phyloP scores from a whole-genome alignment of 2,888 invertebrate species.

The Ptychoptera albimana region DNA sequence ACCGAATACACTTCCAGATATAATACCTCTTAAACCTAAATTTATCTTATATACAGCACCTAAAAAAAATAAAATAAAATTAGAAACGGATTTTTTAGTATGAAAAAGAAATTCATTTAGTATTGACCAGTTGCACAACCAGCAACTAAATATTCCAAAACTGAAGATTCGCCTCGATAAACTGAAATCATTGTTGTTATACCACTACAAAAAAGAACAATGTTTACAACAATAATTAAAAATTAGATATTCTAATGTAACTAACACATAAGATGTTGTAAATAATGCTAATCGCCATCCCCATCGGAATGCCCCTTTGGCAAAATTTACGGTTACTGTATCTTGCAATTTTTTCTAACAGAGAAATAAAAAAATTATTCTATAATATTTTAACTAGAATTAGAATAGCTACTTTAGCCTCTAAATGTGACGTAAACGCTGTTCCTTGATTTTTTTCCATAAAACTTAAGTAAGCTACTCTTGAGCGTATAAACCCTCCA shows the following conservation, averaged over 20 bases:
- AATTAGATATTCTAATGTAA: conserved; percentile 1
- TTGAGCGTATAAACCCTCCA: conserved; percentile 46
- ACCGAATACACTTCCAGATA: conserved; percentile 52
- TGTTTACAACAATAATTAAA: not conserved
- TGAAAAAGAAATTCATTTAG: not conserved
- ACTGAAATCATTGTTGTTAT: conserved; percentile 44
- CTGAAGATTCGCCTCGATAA: conserved; percentile 48
- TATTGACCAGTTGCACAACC: conserved; percentile 37
- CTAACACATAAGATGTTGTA: conserved; percentile 51
- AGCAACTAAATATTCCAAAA: conserved; percentile 48
- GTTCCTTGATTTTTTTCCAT: conserved; percentile 61
- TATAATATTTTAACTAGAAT: conserved; percentile 6
- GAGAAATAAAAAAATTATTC: conserved; percentile 5
- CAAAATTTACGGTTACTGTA: conserved; percentile 48
- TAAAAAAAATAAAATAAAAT: not conserved
- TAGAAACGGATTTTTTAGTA: not conserved
- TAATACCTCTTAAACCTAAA: conserved; percentile 48
- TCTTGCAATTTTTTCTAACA: conserved; percentile 54
- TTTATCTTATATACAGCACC: conserved; percentile 51
- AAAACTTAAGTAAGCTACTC: conserved; percentile 44
- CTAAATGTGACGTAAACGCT: conserved; percentile 42
- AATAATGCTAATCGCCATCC: conserved; percentile 53
- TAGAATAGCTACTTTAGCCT: conserved; percentile 43
- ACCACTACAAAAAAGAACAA: conserved; percentile 34
- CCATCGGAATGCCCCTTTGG: conserved; percentile 53